These are phyloP conservation scores for Decapterus maruadsi DNA, from an alignment of 2,797 vertebrate genomes.

Conservation along the genomic window DNA sequence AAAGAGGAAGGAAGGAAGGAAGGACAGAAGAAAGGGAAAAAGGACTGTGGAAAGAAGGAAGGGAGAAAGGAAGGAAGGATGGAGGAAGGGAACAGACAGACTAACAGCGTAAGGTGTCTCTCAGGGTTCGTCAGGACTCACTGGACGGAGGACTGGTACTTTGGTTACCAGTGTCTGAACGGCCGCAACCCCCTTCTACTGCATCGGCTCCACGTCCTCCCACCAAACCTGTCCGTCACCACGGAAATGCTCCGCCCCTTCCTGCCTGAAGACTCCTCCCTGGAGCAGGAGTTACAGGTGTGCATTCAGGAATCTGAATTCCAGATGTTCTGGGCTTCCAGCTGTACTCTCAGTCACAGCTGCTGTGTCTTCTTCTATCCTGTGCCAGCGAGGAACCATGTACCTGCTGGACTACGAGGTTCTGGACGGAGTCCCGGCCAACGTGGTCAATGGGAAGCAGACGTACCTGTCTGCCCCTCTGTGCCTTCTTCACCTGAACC, in stretches of 20 bases:
- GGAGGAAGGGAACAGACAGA: background rate
- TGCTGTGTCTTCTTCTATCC: background rate
- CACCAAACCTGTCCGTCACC: conserved; percentile 85
- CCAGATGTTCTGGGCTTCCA: background rate
- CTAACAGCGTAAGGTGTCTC: background rate
- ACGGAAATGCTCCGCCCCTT: conserved; percentile 84
- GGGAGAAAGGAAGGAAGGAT: too few species aligned
- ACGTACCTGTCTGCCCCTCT: conserved; percentile 82
- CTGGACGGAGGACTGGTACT: conserved; percentile 88
- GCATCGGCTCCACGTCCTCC: conserved; percentile 75
- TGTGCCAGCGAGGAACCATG: conserved; percentile 82
- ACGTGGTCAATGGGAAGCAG: conserved; percentile 80
- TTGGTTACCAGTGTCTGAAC: conserved; percentile 89
- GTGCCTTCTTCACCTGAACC: conserved; percentile 84
- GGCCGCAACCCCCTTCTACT: conserved; percentile 87
- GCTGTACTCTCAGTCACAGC: background rate
- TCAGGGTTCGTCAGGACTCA: conserved; percentile 84
- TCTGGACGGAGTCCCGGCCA: conserved; percentile 82
- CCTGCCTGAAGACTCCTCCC: conserved; percentile 80
- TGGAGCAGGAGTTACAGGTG: conserved; percentile 87
- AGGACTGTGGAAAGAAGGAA: too few species aligned
- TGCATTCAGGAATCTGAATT: background rate
- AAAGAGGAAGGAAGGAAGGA: too few species aligned
- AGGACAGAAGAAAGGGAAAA: too few species aligned
- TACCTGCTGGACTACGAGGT: conserved; percentile 88